These are phyloP conservation scores for Argyresthia albistria DNA, from an alignment of 2,888 invertebrate genomes.

Conservation along the genomic window DNA sequence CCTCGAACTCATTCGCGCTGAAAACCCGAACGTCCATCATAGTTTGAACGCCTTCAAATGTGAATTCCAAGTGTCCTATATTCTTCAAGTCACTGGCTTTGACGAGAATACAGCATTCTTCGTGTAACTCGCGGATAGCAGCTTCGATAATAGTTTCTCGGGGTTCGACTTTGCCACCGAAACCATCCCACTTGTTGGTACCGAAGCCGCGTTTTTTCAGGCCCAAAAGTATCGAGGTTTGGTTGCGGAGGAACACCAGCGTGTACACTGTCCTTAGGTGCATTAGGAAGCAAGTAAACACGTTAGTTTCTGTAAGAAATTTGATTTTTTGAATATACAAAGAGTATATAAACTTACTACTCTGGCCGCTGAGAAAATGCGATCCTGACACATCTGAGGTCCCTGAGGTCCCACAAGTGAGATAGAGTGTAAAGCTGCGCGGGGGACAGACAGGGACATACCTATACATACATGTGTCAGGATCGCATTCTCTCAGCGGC, in stretches of 20 bases:
- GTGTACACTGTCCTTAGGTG: slow-evolving; percentile 47
- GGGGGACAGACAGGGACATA: too few species aligned
- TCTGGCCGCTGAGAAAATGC: too few species aligned
- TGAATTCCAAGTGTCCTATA: slow-evolving; percentile 76
- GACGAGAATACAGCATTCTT: slow-evolving; percentile 74
- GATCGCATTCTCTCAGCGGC: too few species aligned
- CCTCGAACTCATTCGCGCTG: slow-evolving; percentile 62
- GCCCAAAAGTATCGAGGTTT: slow-evolving; percentile 73
- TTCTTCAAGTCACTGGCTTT: slow-evolving; percentile 59
- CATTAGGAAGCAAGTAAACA: slow-evolving; percentile 21
- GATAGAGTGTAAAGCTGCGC: too few species aligned
- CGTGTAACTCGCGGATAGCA: slow-evolving; percentile 77
- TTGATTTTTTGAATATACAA: too few species aligned
- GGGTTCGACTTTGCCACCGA: slow-evolving; percentile 82
- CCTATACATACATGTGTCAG: too few species aligned
- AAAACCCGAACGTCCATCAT: slow-evolving; percentile 79
- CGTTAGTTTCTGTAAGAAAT: too few species aligned
- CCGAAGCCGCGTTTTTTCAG: slow-evolving; percentile 83
- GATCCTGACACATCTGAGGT: too few species aligned
- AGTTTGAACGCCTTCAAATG: slow-evolving; percentile 72
- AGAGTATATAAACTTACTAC: too few species aligned
- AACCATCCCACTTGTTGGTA: slow-evolving; percentile 82
- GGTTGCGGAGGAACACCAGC: slow-evolving; percentile 41
- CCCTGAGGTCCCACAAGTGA: too few species aligned
- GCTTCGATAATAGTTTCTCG: slow-evolving; percentile 76